phyloP scores from a whole-genome alignment of 2,888 invertebrate genomes.

The Ptychoptera contaminata region DNA sequence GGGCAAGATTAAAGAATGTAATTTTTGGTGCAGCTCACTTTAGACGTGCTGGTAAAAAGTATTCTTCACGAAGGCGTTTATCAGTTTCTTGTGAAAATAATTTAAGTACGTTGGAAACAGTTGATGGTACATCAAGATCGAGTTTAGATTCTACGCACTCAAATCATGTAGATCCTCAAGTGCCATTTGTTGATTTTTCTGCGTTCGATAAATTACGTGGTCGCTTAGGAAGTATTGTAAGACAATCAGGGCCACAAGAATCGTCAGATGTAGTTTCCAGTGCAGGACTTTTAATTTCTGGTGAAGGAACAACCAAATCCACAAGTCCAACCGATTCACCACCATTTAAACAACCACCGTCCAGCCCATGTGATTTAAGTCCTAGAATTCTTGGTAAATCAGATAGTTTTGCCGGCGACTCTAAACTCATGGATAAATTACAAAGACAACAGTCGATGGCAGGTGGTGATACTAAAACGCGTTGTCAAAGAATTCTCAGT shows the following conservation, averaged over 20 bases:
- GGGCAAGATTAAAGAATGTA: slow-evolving; percentile 88
- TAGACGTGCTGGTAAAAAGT: slow-evolving; percentile 55
- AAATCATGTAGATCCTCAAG: slow-evolving; percentile 8
- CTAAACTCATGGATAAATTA: slow-evolving; percentile 55
- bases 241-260: slow-evolving; percentile 26
- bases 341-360: slow-evolving; percentile 31
- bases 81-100: slow-evolving; percentile 27
- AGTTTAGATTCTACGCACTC: slow-evolving; percentile 28
- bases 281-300: slow-evolving; percentile 39
- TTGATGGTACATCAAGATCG: slow-evolving; percentile 30
- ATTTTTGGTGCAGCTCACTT: slow-evolving; percentile 83
- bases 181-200: slow-evolving; percentile 29
- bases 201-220: slow-evolving; percentile 41
- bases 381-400: slow-evolving; percentile 43
- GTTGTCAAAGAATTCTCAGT: slow-evolving; percentile 13
- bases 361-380: slow-evolving; percentile 40
- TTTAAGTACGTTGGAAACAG: slow-evolving; percentile 26
- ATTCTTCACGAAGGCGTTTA: slow-evolving; percentile 33
- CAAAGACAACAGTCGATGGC: slow-evolving; percentile 33
- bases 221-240: slow-evolving; percentile 48
- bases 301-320: slow-evolving; percentile 17
- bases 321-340: slow-evolving; percentile 5
- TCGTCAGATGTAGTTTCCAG: slow-evolving; percentile 25
- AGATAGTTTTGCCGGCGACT: slow-evolving; percentile 67
- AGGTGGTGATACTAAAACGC: slow-evolving; percentile 10